Base-by-base conservation (phyloP, 30 jellyfish, hydroid and myxozoan genomes). In the Turritopsis dohrnii region DNA sequence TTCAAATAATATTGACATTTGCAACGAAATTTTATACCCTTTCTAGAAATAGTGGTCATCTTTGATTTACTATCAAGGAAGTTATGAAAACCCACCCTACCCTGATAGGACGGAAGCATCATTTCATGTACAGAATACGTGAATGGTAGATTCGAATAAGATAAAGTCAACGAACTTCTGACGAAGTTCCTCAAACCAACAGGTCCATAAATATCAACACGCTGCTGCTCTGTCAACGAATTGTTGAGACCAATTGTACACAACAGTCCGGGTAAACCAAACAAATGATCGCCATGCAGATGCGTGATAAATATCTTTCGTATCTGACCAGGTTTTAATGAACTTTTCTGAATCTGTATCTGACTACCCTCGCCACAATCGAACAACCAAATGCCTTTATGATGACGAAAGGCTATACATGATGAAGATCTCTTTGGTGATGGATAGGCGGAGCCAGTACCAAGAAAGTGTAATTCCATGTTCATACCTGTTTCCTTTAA, bases 341-440 rank as follows among this genome's bases (percentile, higher is more conserved):
- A 86, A 79, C 96, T 85, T 82, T 88, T 93, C 66, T 93, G 98
- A 21, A 93, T 20, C 81, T 93, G 98, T 13, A 93, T 93, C 79
- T 93, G 98, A 27, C 97, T 71, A 0, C 98, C 98, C 75, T 93
- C 98, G 16, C 98, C 98, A 31, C 98, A 93, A 66, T 93, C 98
- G 31, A 93, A 93, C 53, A 93, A 81, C 98, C 98, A 93, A 60
- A 83, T 89, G 13, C 87, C 90, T 4, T 69, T 77, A 24, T 88
- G 86, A 28, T 77, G 86, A 23, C 95, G 73, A 30, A 93, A 66
- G 13, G 95, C 96, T 30, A 84, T 81, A 83, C 98, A 93, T 0
- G 96, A 88, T 8, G 87, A 96, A 21, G 96, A 93, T 21, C 98
- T 53, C 18, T 81, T 82, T 27, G 98, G 98, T n/a, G 96, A 66